phyloP scores from a whole-genome alignment of 2,888 invertebrate species.

The Onthophagus sagittarius region DNA sequence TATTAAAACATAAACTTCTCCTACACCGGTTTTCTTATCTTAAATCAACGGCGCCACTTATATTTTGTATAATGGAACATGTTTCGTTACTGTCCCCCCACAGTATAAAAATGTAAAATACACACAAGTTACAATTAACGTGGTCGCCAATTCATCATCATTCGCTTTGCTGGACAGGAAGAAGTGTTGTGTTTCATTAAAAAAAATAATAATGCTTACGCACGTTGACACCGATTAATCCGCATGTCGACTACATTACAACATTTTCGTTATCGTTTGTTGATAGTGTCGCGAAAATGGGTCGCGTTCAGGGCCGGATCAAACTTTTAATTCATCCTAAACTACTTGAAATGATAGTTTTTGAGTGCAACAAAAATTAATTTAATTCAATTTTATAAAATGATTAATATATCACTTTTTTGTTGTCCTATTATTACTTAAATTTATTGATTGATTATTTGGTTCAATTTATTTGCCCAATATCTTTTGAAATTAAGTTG shows the following conservation, averaged over 20 bases:
- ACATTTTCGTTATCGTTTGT: not conserved
- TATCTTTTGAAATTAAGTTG: no score
- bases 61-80: not conserved
- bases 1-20: not conserved
- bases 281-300: not conserved
- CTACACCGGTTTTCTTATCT: not conserved
- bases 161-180: not conserved
- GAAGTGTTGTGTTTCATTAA: not conserved
- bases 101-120: not conserved
- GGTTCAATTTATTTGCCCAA: no score
- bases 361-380: no score
- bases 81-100: not conserved
- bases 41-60: not conserved
- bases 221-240: not conserved
- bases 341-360: no score
- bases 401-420: no score
- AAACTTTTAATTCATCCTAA: no score
- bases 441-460: no score
- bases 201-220: not conserved
- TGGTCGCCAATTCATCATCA: not conserved
- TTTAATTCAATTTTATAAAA: no score
- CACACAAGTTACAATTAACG: not conserved
- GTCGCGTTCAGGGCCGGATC: not conserved
- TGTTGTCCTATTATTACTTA: no score
- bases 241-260: not conserved